Percentiles rank a stretch among this genome's conserved stretches.
Evolutionary conservation across 2,797 vertebrate species (phyloP).

Genomic region (Kryptopterus vitreolus): DNA sequence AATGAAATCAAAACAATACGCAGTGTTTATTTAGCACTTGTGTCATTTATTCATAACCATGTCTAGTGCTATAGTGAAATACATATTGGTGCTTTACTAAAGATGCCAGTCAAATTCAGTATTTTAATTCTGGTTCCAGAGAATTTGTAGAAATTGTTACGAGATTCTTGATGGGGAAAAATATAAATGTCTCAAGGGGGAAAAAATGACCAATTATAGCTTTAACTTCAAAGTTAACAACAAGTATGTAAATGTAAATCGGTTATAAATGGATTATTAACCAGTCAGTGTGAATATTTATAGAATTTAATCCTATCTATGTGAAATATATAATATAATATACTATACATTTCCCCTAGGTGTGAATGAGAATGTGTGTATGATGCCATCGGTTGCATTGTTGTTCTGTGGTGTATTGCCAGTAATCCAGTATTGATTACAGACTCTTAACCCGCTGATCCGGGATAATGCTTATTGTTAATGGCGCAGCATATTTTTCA

Average conservation of each 20-base stretch:
- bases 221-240: neutral
- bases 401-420: neutral
- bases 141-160: too few relatives aligned
- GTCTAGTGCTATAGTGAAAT: neutral
- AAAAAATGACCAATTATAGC: too few relatives aligned
- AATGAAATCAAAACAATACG: neutral
- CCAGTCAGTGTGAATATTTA: neutral
- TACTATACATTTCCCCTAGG: neutral
- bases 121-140: too few relatives aligned
- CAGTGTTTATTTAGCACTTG: neutral
- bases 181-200: neutral
- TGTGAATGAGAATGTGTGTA: neutral
- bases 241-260: neutral
- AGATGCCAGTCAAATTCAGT: neutral
- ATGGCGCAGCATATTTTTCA: neutral
- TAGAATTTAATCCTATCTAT: neutral
- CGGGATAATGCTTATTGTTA: neutral
- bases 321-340: neutral
- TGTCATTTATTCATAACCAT: neutral
- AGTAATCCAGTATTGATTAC: neutral
- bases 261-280: too few relatives aligned
- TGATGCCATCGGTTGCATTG: neutral
- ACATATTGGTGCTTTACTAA: neutral
- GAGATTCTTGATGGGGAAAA: neutral
- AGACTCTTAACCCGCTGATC: neutral